phyloP scores from a whole-genome alignment of 2,888 invertebrate genomes.

The Tenodera sinensis region DNA sequence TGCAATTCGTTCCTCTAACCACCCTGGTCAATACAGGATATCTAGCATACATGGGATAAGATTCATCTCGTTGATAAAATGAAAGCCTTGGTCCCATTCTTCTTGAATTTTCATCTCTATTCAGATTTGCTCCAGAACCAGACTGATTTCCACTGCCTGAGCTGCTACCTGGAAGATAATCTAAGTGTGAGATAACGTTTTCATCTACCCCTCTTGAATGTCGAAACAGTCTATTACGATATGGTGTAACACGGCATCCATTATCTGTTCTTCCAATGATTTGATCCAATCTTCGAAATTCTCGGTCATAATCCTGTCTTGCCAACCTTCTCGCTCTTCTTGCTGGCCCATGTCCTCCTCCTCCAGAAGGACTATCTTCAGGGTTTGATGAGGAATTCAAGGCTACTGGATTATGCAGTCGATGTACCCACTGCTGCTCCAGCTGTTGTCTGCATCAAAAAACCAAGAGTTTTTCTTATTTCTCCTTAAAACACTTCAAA shows the following conservation, averaged over 20 bases:
- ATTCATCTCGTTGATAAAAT: not conserved
- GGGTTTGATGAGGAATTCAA: not conserved
- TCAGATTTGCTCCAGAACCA: not conserved
- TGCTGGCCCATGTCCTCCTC: not conserved
- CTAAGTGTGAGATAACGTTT: not conserved
- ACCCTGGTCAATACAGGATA: not conserved
- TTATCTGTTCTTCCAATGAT: not conserved
- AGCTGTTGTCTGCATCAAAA: slow-evolving; percentile 34
- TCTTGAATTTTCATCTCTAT: not conserved
- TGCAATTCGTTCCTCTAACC: not conserved
- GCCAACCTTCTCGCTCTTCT: not conserved
- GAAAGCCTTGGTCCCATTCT: not conserved
- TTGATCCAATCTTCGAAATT: not conserved
- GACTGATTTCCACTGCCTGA: not conserved
- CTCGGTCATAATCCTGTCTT: not conserved
- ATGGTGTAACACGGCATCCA: not conserved
- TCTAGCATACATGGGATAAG: not conserved
- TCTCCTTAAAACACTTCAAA: not conserved
- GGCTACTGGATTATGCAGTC: slow-evolving; percentile 27
- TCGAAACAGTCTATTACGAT: not conserved
- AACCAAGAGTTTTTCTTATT: not conserved
- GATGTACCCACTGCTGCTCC: slow-evolving; percentile 38
- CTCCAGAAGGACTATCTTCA: not conserved
- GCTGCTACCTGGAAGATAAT: not conserved
- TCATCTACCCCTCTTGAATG: not conserved